phyloP scores from a whole-genome alignment of 2,113 vertebrate species.

The Stictonetta naevosa region DNA sequence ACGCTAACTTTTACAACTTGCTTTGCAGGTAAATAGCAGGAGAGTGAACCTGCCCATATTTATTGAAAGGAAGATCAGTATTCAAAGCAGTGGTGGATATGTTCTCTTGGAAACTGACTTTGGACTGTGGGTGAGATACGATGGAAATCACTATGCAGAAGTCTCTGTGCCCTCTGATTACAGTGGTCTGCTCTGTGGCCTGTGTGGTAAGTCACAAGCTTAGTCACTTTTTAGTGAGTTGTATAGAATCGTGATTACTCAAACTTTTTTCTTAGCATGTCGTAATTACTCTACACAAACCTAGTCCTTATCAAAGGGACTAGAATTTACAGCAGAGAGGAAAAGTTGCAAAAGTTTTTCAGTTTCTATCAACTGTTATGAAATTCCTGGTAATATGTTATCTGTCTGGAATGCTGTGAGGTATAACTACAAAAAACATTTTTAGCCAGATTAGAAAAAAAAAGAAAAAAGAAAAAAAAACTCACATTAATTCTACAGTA shows the following conservation, averaged over 20 bases:
- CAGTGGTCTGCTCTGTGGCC: constrained; percentile 83
- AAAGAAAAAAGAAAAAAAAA: background rate
- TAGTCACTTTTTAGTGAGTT: background rate
- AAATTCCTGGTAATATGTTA: background rate
- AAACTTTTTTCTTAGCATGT: background rate
- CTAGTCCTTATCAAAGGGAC: background rate
- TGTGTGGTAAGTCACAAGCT: constrained; percentile 83
- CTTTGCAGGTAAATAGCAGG: constrained; percentile 77
- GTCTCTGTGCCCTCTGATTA: constrained; percentile 82
- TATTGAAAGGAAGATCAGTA: constrained; percentile 67
- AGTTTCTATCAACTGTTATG: background rate
- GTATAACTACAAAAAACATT: background rate
- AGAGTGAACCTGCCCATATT: constrained; percentile 77
- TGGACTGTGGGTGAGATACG: constrained; percentile 84
- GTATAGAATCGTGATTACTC: background rate
- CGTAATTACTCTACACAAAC: background rate
- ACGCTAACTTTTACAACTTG: background rate
- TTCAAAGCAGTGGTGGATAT: constrained; percentile 85
- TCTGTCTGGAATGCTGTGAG: background rate
- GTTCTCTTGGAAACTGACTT: constrained; percentile 85
- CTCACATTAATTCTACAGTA: background rate
- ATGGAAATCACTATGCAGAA: constrained; percentile 89
- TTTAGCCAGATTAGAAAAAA: background rate
- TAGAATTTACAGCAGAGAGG: background rate
- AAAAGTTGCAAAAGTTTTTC: background rate